A percentile compares a stretch with the other conserved stretches of the same genome.
Conservation (phyloP, 2,888 invertebrate species). For the Leptogaster cylindrica region DNA sequence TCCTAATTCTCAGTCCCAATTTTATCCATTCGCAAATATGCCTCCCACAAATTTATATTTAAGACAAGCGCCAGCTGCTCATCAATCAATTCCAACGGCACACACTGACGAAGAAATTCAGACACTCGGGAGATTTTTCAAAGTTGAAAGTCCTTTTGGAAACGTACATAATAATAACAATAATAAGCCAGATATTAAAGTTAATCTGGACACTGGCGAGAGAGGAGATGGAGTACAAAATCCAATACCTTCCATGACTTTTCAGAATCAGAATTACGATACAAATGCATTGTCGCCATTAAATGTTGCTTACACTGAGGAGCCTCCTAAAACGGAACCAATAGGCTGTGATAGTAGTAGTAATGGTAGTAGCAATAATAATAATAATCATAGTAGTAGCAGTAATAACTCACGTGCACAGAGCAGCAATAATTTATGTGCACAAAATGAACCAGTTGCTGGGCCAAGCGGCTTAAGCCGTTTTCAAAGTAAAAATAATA, state of each 20-base stretch:
- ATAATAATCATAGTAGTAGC: background rate
- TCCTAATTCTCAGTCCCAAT: constrained; percentile 9
- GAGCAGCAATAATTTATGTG: background rate
- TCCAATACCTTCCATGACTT: constrained; percentile 23
- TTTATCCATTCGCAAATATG: constrained; percentile 15
- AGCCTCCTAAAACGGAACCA: constrained; percentile 12
- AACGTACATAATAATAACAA: background rate
- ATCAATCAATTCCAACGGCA: constrained; percentile 8
- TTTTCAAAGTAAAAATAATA: constrained; percentile 2
- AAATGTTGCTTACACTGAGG: background rate
- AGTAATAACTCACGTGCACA: background rate
- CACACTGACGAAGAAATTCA: constrained; percentile 2
- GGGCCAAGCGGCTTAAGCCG: constrained; percentile 48
- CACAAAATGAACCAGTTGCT: constrained; percentile 43
- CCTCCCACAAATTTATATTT: background rate
- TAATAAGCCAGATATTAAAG: constrained; percentile 17
- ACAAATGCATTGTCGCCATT: background rate
- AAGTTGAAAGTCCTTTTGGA: background rate
- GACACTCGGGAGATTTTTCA: background rate
- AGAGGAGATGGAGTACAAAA: background rate
- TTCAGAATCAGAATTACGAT: constrained; percentile 17
- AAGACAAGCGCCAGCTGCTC: background rate
- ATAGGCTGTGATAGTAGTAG: constrained; percentile 33
- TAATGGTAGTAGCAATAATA: background rate
- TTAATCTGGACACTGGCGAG: background rate